Conservation (phyloP, 1,140 invertebrate genomes). For the Metaphire vulgaris region DNA sequence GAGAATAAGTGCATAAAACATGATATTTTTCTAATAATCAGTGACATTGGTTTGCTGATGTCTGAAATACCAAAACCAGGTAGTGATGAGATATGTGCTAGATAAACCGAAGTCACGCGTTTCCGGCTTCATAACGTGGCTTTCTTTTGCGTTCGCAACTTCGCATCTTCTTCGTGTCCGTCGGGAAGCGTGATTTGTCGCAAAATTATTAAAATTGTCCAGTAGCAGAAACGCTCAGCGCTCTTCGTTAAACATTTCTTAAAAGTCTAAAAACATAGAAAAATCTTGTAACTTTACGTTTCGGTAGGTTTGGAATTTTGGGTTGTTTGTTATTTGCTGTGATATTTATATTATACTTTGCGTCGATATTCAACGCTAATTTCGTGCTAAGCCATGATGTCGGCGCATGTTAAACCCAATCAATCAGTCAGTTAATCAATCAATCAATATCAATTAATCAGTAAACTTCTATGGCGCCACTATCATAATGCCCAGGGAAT, state of each 20-base stretch:
- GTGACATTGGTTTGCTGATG: no score
- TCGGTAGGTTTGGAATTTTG: no score
- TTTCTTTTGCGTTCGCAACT: background rate
- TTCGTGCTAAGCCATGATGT: background rate
- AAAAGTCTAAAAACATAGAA: background rate
- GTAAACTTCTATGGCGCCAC: no score
- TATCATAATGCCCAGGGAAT: no score
- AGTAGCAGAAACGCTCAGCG: background rate
- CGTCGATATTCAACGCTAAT: background rate
- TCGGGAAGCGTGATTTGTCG: background rate
- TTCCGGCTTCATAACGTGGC: background rate
- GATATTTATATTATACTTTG: constrained; percentile 29
- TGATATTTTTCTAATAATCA: no score
- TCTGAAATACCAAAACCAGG: no score
- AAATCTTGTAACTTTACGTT: background rate
- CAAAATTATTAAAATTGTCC: background rate
- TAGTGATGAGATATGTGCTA: no score
- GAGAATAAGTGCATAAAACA: no score
- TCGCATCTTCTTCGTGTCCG: background rate
- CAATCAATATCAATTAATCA: no score
- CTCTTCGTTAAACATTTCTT: background rate
- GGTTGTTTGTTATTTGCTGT: no score
- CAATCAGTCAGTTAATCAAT: no score
- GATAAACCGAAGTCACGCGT: no score
- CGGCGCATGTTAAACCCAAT: background rate